Base-by-base conservation (phyloP, 1,140 invertebrate species). In the Glossosoma conforme region DNA sequence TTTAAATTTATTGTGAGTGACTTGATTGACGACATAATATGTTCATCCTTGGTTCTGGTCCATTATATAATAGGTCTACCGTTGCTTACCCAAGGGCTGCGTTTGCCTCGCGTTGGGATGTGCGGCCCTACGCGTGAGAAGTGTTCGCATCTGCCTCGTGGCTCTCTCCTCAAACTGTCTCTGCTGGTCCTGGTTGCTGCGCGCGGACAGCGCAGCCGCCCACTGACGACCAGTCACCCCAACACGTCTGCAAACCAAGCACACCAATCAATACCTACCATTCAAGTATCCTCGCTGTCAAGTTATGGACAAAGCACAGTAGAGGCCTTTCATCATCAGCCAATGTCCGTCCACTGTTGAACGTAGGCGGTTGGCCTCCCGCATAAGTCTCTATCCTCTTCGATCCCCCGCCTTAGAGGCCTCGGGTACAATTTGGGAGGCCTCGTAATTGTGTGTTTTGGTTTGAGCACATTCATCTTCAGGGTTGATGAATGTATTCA, bases 111-210 rank as follows among this genome's bases (percentile, higher is more conserved):
- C 50, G 56, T 28, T 44, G 41, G 43, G 47, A 62, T 32, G 60
- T 56, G 21, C 41, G 44, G 60, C 62, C 15, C 57, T 69, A 58
- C 53, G 69, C 59, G 64, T 78, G 60, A 89, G 72, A 28, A 86
- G 68, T 2, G 71, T 64, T 15, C 79, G 69, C 74, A 89, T 86
- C 64, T 87, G 81, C 32, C 78, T 72, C 30, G 83, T 77, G 1
- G 81, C 77, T 56, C 78, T 79, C 71, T 91, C 89, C 67, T 91
- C 89, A 60, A 82, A 85, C 37, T 89, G 82, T 17, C 89, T 69
- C 66, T 91, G 89, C 60, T 86, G 83, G 63, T 91, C 88, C 65
- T 91, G 89, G 70, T 91, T 91, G 60, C 83, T 87, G 51, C 88
- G 77, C 18, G 86, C 82, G 1, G 83, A 85, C 33, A 86, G 69